Conservation (phyloP, 2,113 vertebrate genomes). For the Heloderma charlesbogerti region DNA sequence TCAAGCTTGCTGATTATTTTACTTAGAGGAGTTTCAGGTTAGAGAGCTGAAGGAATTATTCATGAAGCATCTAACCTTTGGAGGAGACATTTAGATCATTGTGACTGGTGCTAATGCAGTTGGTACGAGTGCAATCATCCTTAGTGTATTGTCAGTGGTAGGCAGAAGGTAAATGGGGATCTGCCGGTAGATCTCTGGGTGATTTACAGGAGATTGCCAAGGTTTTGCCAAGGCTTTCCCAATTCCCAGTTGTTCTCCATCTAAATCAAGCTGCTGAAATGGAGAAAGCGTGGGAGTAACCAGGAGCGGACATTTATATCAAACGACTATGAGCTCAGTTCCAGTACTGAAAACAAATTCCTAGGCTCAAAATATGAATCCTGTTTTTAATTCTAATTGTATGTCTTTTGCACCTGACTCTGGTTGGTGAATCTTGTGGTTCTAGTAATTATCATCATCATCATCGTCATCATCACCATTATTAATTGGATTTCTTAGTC, state of each 20-base stretch:
- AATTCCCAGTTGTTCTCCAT: not conserved
- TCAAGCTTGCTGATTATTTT: conserved; percentile 13
- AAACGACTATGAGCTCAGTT: not conserved
- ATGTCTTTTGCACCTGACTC: not conserved
- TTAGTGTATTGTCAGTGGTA: not conserved
- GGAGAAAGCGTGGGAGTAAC: too few relatives aligned
- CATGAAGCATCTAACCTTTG: conserved; percentile 22
- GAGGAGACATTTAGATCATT: not conserved
- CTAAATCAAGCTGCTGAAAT: not conserved
- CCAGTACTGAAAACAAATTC: not conserved
- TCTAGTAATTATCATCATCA: not conserved
- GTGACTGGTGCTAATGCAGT: not conserved
- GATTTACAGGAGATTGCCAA: not conserved
- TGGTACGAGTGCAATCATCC: not conserved
- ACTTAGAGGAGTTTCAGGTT: conserved; percentile 3
- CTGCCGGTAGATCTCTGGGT: not conserved
- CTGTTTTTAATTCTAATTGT: not conserved
- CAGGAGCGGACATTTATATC: not conserved
- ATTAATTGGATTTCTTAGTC: too few relatives aligned
- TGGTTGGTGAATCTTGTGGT: too few relatives aligned
- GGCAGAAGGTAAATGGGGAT: not conserved
- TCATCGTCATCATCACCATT: not conserved
- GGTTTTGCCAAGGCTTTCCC: too few relatives aligned
- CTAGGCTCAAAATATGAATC: not conserved
- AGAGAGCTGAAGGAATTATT: conserved; percentile 8